phyloP scores from a whole-genome alignment of 2,797 vertebrate genomes.

The Dicrostonyx torquatus region DNA sequence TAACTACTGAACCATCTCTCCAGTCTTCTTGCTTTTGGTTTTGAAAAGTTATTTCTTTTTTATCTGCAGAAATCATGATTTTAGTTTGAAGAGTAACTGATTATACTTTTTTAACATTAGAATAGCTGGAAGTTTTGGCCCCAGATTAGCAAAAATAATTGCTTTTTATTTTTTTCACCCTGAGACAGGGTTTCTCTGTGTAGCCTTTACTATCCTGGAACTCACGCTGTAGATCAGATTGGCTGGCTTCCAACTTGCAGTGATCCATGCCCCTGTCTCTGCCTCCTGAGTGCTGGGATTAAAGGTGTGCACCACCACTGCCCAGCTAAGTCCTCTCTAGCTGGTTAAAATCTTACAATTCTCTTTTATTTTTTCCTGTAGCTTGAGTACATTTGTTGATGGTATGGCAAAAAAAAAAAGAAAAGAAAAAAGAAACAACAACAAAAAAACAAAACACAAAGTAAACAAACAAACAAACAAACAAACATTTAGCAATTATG shows the following conservation, averaged over 20 bases:
- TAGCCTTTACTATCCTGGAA: not conserved
- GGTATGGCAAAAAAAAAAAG: not conserved
- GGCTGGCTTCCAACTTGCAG: not conserved
- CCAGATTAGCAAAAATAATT: slow-evolving; percentile 1
- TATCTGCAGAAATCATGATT: not conserved
- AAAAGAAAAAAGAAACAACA: too few species aligned
- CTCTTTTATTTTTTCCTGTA: not conserved
- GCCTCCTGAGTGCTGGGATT: not conserved
- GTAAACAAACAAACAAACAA: too few species aligned
- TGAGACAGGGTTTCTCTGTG: not conserved
- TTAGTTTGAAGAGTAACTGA: slow-evolving; percentile 35
- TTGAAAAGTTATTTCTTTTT: slow-evolving; percentile 38
- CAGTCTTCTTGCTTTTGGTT: not conserved
- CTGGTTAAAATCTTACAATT: not conserved
- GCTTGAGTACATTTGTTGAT: not conserved
- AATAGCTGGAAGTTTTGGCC: not conserved
- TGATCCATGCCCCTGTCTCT: not conserved
- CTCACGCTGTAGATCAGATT: not conserved
- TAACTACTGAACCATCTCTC: not conserved
- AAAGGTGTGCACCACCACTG: not conserved
- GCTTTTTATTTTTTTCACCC: not conserved
- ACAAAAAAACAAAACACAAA: too few species aligned
- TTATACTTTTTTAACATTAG: not conserved
- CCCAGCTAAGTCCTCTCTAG: not conserved
- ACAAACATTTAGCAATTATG: not conserved